phyloP scores from a whole-genome alignment of 1,140 invertebrate species.

The Heliothis virescens region DNA sequence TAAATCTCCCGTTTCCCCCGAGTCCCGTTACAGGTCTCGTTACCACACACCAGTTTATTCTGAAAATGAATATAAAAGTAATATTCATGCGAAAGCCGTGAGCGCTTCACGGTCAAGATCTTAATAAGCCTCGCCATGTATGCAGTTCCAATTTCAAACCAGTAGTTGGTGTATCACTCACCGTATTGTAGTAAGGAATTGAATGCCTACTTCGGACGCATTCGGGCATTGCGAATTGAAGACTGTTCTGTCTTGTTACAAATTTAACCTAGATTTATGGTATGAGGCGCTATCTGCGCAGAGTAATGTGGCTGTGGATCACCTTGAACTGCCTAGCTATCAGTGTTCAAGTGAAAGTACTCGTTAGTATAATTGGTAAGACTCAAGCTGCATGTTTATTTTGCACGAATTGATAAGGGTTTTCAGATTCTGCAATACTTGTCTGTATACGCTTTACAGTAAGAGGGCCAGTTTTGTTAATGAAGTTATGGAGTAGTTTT shows the following conservation, averaged over 20 bases:
- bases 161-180: conserved; percentile 39
- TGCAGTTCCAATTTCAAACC: conserved; percentile 27
- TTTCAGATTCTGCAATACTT: conserved; percentile 58
- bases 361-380: conserved; percentile 79
- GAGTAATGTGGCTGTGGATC: conserved; percentile 66
- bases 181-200: conserved; percentile 21
- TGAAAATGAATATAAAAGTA: conserved; percentile 64
- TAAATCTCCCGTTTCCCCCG: conserved; percentile 65
- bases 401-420: conserved; percentile 54
- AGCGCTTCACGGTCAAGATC: conserved; percentile 45
- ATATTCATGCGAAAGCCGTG: conserved; percentile 52
- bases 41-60: conserved; percentile 69
- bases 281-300: conserved; percentile 58
- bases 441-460: conserved; percentile 42
- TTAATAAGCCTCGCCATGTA: conserved; percentile 47
- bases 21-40: conserved; percentile 75
- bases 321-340: conserved; percentile 74
- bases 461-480: conserved; percentile 42
- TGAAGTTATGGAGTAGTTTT: conserved; percentile 41
- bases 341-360: conserved; percentile 75
- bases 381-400: conserved; percentile 65
- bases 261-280: conserved; percentile 59
- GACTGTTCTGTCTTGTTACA: conserved; percentile 47
- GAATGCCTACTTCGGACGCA: conserved; percentile 9
- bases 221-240: conserved; percentile 20